Percentiles rank a stretch among this genome's conserved stretches.
phyloP scores from a whole-genome alignment of 2,888 invertebrate genomes.

The Pterostichus niger region DNA sequence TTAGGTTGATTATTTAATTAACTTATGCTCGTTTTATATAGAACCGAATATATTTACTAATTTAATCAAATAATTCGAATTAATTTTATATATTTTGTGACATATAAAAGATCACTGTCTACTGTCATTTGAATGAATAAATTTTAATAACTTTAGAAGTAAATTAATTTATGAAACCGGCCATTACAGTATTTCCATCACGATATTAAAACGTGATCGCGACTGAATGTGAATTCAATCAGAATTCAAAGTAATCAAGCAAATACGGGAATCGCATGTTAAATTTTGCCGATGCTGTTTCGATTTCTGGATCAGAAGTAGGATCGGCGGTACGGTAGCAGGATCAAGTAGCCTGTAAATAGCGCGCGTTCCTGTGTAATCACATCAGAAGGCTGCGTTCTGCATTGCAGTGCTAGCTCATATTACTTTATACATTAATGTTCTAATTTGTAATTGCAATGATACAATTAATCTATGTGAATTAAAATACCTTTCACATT shows the following conservation, averaged over 20 bases:
- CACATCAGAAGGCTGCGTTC: slow-evolving; percentile 13
- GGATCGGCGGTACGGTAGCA: background rate
- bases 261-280: slow-evolving; percentile 52
- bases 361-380: slow-evolving; percentile 28
- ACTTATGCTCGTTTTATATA: too few relatives aligned
- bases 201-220: slow-evolving; percentile 44
- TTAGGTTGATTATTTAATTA: slow-evolving; percentile 10
- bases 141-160: too few relatives aligned
- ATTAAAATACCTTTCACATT: too few relatives aligned
- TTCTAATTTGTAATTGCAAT: slow-evolving; percentile 22
- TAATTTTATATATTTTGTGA: too few relatives aligned
- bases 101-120: too few relatives aligned
- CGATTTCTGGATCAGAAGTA: slow-evolving; percentile 4
- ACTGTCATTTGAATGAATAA: too few relatives aligned
- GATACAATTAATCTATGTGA: slow-evolving; percentile 15
- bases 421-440: slow-evolving; percentile 14
- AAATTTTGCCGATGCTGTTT: background rate
- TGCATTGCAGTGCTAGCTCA: background rate
- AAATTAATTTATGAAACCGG: too few relatives aligned
- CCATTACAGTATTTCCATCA: background rate
- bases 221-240: slow-evolving; percentile 35
- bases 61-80: too few relatives aligned
- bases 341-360: slow-evolving; percentile 34
- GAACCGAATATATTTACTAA: too few relatives aligned
- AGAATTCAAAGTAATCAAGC: slow-evolving; percentile 48